Evolutionary conservation across 2,797 vertebrate species (phyloP).

Genomic region (Semaprochilodus insignis): DNA sequence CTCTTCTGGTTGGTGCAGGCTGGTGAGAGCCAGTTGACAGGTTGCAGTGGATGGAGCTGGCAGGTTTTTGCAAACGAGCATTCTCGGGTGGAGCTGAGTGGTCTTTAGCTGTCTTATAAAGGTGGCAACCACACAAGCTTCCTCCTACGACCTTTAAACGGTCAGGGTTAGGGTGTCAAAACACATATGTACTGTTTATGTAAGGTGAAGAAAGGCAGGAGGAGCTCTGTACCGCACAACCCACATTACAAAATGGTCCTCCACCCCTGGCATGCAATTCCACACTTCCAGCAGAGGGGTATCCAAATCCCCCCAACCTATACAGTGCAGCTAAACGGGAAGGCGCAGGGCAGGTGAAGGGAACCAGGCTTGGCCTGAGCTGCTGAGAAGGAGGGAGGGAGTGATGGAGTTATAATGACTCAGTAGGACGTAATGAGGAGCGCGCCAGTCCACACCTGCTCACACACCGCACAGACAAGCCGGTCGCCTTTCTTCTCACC

Average conservation of each 20-base stretch:
- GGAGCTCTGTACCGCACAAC: too few relatives aligned
- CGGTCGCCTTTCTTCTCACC: slow-evolving; percentile 54
- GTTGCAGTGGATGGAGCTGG: background rate
- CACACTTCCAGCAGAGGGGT: too few relatives aligned
- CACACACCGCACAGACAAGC: slow-evolving; percentile 64
- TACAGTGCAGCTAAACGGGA: background rate
- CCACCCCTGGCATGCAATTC: too few relatives aligned
- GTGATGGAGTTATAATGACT: slow-evolving; percentile 66
- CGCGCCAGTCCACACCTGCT: slow-evolving; percentile 50
- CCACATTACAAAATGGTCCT: too few relatives aligned
- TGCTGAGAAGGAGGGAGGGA: slow-evolving; percentile 49
- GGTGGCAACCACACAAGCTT: background rate
- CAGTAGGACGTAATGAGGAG: slow-evolving; percentile 66
- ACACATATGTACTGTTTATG: too few relatives aligned
- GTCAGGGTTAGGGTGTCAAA: too few relatives aligned
- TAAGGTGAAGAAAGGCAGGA: too few relatives aligned
- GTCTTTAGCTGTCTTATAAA: background rate
- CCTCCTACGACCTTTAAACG: background rate
- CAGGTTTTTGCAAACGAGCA: background rate
- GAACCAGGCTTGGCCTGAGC: background rate
- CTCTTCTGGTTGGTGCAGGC: background rate
- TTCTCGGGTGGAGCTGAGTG: background rate
- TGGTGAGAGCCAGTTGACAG: background rate
- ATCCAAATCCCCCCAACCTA: too few relatives aligned
- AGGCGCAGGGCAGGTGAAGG: slow-evolving; percentile 31